Conservation (phyloP, 2,888 invertebrate species). For the Lepas anatifera region DNA sequence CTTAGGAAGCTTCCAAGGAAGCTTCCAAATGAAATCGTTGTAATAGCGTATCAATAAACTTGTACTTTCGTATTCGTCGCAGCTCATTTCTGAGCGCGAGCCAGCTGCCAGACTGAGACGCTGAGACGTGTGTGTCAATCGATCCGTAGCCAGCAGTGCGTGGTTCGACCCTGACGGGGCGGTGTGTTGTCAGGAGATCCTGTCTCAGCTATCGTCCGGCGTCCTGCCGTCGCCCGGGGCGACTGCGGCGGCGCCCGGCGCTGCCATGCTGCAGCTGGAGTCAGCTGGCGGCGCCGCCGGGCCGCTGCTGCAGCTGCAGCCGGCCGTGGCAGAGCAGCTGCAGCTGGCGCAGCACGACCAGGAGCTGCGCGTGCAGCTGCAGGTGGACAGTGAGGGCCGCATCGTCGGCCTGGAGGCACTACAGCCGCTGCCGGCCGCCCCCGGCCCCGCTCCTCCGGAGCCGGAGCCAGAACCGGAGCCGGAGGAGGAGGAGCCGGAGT, state of each 20-base stretch:
- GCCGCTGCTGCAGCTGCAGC: neutral
- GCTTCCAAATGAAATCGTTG: too few species aligned
- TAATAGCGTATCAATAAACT: too few species aligned
- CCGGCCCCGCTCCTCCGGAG: neutral
- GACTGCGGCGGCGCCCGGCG: neutral
- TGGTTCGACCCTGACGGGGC: neutral
- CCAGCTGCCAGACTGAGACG: too few species aligned
- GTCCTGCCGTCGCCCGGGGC: neutral
- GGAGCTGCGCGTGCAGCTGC: conserved; percentile 7
- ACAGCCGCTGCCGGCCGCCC: neutral
- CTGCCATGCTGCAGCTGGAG: neutral
- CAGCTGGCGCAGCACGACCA: neutral
- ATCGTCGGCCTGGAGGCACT: neutral
- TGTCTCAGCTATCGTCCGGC: neutral
- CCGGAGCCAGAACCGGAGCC: neutral
- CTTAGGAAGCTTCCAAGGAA: too few species aligned
- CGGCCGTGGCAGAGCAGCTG: neutral
- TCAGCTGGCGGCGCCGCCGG: too few species aligned
- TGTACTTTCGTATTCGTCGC: too few species aligned
- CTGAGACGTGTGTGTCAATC: too few species aligned
- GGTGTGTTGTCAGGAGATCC: neutral
- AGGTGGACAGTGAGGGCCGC: neutral
- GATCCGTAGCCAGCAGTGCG: too few species aligned
- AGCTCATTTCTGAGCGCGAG: too few species aligned
- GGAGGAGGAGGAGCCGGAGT: neutral